Base-by-base conservation (phyloP, 2,888 invertebrate genomes). In the Nephrotoma guestfalica region DNA sequence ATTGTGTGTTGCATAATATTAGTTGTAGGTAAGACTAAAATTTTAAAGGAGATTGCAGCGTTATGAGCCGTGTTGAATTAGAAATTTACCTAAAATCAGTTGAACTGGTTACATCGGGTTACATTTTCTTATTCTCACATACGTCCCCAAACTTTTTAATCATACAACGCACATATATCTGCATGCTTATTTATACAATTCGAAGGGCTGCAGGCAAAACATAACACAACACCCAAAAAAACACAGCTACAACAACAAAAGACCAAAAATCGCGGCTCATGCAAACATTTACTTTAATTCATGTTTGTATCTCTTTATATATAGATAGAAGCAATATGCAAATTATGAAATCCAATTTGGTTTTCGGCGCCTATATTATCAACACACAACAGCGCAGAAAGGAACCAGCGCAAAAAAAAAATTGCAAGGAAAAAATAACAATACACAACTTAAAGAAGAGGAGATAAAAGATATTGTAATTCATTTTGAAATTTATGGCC, bases 311-410 rank as follows among this genome's bases (percentile, higher is more conserved):
- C 71, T 71, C 71, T 71, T 30, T 11, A 43, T 43, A 43, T 43
- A 3, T 43, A 43, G 6, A 30, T 71, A 42, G 41, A 84, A 41
- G 84, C 84, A 84, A 84, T 84, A 84, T 84, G 84, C 84, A 84
- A 84, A 84, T 84, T 84, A 84, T 84, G 84, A 84, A 84, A 84
- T 84, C 84, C 84, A 84, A 84, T 84, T 84, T 84, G 84, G 84
- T 41, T 84, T 84, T 84, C 84, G 84, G 84, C 84, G 84, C 84
- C 84, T 84, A 41, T 42, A 84, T 84, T 84, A 84, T 84, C 84
- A 84, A 41, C 84, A 41, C 84, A 83, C 40, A 83, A 83, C 40
- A 57, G 51, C 7, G 51, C 15, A 71, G 30, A 71, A 71, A 71
- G 71, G 71, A 71, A 71, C 71, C 71, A 71, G 71, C 71, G 30